Evolutionary conservation across 2,797 vertebrate species (phyloP).

Genomic region (Manis pentadactyla): DNA sequence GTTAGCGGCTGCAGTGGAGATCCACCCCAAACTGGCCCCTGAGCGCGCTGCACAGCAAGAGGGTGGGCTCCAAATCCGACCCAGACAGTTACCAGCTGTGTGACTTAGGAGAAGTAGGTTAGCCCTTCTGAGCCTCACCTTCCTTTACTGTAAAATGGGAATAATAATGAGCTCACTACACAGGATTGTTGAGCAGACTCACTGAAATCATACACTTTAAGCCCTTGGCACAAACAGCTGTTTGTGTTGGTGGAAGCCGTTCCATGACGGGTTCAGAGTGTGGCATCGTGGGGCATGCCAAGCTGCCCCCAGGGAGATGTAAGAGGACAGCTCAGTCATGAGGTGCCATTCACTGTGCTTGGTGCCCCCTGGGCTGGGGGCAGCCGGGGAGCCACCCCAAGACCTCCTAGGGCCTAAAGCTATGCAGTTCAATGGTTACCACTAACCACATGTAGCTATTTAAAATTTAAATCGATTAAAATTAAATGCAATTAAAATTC

Average conservation of each 20-base stretch:
- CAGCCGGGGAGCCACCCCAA: not conserved
- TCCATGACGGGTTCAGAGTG: not conserved
- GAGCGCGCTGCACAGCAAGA: not conserved
- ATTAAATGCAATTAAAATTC: not conserved
- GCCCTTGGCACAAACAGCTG: not conserved
- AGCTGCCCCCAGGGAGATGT: not conserved
- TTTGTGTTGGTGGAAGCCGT: not conserved
- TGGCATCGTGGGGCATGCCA: not conserved
- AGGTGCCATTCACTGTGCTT: rapidly evolving
- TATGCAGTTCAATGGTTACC: not conserved
- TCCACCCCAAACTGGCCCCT: not conserved
- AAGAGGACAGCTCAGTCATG: not conserved
- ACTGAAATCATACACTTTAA: not conserved
- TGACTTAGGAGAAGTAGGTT: not conserved
- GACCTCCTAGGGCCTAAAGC: not conserved
- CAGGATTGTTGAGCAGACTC: not conserved
- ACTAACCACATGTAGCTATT: not conserved
- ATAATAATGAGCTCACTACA: not conserved
- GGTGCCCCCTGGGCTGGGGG: not conserved
- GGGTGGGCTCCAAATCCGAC: not conserved
- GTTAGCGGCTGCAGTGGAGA: not conserved
- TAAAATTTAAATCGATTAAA: not conserved
- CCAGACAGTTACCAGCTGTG: not conserved
- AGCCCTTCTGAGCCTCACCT: not conserved
- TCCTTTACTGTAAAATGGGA: not conserved